phyloP scores from a whole-genome alignment of 2,113 vertebrate species.

The Pluvialis apricaria region DNA sequence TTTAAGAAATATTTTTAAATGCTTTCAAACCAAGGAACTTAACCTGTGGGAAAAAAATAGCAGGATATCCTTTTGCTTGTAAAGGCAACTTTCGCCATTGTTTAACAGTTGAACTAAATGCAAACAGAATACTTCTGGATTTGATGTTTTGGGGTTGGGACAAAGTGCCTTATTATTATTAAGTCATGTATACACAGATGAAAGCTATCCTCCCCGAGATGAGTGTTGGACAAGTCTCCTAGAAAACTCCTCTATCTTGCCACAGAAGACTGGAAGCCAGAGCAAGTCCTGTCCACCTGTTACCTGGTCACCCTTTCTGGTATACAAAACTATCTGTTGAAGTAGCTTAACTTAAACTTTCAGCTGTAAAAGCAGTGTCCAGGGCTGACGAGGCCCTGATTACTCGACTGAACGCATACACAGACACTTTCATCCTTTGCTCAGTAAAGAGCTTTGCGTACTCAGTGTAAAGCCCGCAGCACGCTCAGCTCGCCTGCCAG shows the following conservation, averaged over 20 bases:
- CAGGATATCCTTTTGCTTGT: constrained; percentile 3
- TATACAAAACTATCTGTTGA: not conserved
- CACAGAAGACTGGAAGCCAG: not conserved
- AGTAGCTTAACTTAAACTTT: not conserved
- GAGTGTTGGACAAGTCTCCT: not conserved
- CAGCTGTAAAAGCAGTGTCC: not conserved
- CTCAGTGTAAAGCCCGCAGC: not conserved
- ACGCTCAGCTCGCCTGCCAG: not conserved
- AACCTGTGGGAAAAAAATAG: not conserved
- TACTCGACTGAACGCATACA: not conserved
- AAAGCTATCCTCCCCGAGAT: not conserved
- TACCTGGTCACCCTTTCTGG: not conserved
- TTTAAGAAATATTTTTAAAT: not conserved
- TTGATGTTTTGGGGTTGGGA: not conserved
- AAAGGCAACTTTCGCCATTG: not conserved
- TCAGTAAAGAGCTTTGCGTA: not conserved
- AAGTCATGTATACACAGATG: not conserved
- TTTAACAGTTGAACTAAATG: not conserved
- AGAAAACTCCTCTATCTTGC: not conserved
- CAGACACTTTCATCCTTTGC: not conserved
- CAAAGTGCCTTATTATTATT: not conserved
- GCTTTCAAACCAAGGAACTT: not conserved
- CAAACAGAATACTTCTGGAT: not conserved
- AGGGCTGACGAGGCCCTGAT: not conserved
- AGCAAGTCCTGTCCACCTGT: not conserved